Evolutionary conservation across 2,797 vertebrate species (phyloP).

Genomic region (Microcaecilia unicolor): DNA sequence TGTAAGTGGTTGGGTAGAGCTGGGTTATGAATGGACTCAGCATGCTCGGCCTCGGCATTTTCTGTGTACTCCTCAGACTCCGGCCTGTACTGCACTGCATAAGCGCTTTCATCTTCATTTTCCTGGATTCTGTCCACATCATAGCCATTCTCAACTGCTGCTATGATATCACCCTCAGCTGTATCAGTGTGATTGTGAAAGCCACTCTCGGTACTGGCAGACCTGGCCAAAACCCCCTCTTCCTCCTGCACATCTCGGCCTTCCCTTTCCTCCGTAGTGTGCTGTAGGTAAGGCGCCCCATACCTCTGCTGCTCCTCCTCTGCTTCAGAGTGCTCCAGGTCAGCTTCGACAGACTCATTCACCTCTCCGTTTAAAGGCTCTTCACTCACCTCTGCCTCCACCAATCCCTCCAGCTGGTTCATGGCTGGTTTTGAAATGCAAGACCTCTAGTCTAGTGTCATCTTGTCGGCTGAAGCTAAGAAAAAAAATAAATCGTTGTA

Average conservation of each 20-base stretch:
- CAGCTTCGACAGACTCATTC: constrained; percentile 74
- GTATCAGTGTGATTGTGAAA: constrained; percentile 92
- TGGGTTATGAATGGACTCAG: constrained; percentile 49
- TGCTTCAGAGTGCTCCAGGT: constrained; percentile 56
- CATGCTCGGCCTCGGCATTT: constrained; percentile 75
- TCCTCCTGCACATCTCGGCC: constrained; percentile 56
- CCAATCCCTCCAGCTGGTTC: constrained; percentile 63
- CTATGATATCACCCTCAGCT: constrained; percentile 77
- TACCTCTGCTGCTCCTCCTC: constrained; percentile 49
- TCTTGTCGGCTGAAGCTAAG: no score
- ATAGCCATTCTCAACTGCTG: constrained; percentile 49
- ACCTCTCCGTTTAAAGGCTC: constrained; percentile 54
- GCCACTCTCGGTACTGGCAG: constrained; percentile 88
- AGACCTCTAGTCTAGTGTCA: constrained; percentile 48
- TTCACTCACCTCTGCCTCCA: constrained; percentile 60
- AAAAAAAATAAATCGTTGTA: no score
- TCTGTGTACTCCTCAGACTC: constrained; percentile 84
- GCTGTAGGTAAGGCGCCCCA: constrained; percentile 49
- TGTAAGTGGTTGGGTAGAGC: constrained; percentile 66
- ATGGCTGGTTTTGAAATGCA: constrained; percentile 52
- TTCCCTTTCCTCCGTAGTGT: constrained; percentile 54
- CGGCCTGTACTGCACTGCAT: constrained; percentile 67
- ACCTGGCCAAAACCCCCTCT: constrained; percentile 72
- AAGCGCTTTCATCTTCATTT: constrained; percentile 65
- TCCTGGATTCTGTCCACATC: constrained; percentile 60